Evolutionary conservation across 2,113 vertebrate genomes (phyloP).

Genomic region (Campylomormyrus numenius): DNA sequence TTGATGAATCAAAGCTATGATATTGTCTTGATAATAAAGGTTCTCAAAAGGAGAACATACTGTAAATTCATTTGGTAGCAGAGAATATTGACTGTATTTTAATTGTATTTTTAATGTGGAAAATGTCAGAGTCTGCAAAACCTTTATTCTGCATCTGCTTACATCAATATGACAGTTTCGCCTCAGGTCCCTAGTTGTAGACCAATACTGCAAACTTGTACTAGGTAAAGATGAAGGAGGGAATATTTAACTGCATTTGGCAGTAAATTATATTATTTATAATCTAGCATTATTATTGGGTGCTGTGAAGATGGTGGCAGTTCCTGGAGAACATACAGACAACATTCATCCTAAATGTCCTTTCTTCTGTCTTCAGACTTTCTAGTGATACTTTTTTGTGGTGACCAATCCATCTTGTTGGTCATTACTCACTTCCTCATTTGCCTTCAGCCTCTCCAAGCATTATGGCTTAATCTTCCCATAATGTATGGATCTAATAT

Average conservation of each 20-base stretch:
- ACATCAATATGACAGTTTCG: background rate
- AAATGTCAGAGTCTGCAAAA: background rate
- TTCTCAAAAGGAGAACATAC: too few species aligned
- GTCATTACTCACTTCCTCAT: background rate
- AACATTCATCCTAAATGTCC: background rate
- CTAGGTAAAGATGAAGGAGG: background rate
- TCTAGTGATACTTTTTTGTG: background rate
- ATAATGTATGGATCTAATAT: background rate
- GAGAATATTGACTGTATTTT: too few species aligned
- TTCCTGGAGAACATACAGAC: background rate
- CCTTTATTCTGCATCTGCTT: background rate
- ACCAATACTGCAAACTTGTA: background rate
- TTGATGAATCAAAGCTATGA: too few species aligned
- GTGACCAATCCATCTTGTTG: background rate
- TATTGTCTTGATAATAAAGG: too few species aligned
- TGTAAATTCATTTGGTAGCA: too few species aligned
- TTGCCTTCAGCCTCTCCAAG: background rate
- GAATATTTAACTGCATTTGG: background rate
- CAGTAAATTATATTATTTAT: background rate
- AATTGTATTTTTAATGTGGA: too few species aligned
- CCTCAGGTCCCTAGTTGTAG: background rate
- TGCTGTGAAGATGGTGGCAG: background rate
- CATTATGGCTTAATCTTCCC: background rate
- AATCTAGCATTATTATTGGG: background rate
- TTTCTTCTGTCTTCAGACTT: background rate